A percentile compares a stretch with the other conserved stretches of the same genome.
Conservation (phyloP, 1,140 invertebrate species). For the Dolichoris vasculosae region DNA sequence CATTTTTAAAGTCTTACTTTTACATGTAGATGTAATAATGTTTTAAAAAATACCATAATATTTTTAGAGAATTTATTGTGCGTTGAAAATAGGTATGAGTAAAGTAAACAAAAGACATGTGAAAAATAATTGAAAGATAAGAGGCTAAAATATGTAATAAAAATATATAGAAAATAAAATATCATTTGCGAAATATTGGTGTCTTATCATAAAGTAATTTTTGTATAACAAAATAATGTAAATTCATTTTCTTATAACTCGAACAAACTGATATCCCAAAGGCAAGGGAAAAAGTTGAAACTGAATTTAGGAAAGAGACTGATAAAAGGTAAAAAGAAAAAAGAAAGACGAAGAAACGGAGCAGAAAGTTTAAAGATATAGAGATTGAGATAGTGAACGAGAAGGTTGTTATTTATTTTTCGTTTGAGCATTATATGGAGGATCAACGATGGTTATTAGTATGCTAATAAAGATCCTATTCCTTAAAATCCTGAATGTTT, state of each 20-base stretch:
- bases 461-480: constrained; percentile 69
- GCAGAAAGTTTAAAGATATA: neutral
- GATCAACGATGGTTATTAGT: constrained; percentile 69
- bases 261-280: neutral
- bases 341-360: constrained; percentile 33
- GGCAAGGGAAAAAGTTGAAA: neutral
- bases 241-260: neutral
- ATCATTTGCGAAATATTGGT: neutral
- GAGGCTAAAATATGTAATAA: neutral
- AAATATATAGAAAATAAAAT: constrained; percentile 2
- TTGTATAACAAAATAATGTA: constrained; percentile 22
- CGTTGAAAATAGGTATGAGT: neutral
- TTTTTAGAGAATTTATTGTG: constrained; percentile 8
- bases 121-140: neutral
- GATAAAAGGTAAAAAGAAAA: constrained; percentile 35
- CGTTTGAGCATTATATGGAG: constrained; percentile 63
- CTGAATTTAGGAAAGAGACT: neutral
- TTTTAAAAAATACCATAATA: constrained; percentile 4
- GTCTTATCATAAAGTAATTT: constrained; percentile 13
- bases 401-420: constrained; percentile 50
- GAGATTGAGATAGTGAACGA: constrained; percentile 16
- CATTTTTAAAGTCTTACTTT: constrained; percentile 12
- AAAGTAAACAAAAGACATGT: neutral
- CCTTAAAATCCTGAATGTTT: constrained; percentile 60
- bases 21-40: constrained; percentile 26